Conservation (phyloP, 2,888 invertebrate species). For the Lymantria dispar region DNA sequence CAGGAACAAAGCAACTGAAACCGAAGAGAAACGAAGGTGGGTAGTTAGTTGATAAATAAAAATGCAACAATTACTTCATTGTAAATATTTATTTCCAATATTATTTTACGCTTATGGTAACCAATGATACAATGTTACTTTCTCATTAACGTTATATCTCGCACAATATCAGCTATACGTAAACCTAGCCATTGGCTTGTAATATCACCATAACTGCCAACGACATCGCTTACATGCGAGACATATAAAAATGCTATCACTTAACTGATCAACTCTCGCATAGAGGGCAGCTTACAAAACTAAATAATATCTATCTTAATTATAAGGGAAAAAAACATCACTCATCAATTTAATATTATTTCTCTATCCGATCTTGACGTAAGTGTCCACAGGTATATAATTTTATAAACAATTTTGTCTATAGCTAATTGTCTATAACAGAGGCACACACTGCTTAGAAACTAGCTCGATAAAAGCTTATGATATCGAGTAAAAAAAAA, state of each 20-base stretch:
- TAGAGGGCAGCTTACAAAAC: conserved; percentile 63
- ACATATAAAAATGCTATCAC: conserved; percentile 37
- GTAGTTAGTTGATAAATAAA: conserved; percentile 13
- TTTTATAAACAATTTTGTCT: conserved; percentile 46
- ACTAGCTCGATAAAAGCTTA: conserved; percentile 51
- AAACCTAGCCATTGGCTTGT: conserved; percentile 67
- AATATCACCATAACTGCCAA: conserved; percentile 69
- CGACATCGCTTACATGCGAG: conserved; percentile 57
- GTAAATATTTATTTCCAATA: conserved; percentile 82
- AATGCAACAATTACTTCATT: conserved; percentile 48
- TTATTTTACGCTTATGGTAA: conserved; percentile 79
- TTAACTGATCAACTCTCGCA: conserved; percentile 50
- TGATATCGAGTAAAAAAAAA: conserved; percentile 46
- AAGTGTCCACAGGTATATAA: conserved; percentile 38
- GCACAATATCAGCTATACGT: conserved; percentile 53
- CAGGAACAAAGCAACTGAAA: too few species aligned
- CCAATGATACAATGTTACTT: conserved; percentile 78
- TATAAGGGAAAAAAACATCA: conserved; percentile 33
- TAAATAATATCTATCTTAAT: conserved; percentile 60
- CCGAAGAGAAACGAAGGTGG: too few species aligned
- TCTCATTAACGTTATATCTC: conserved; percentile 46
- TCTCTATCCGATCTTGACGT: conserved; percentile 23
- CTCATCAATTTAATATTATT: conserved; percentile 32
- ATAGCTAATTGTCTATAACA: conserved; percentile 68
- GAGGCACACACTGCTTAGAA: conserved; percentile 79